Evolutionary conservation across 2,888 invertebrate genomes (phyloP), one percentile per base, ranked within the genome.

Genomic region (Chrysopilus asiliformis): DNA sequence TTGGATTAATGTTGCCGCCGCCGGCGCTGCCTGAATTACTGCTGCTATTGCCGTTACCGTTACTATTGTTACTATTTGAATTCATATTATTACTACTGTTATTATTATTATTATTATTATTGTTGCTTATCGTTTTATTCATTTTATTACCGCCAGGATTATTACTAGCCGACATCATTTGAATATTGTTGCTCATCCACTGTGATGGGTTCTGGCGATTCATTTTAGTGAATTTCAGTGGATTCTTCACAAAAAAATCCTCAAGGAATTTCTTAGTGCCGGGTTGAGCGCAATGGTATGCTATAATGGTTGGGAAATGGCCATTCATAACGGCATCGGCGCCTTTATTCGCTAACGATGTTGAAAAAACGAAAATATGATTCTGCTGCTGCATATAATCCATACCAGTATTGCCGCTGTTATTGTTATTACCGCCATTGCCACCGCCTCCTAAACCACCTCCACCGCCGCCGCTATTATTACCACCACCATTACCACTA

Each of bases 361-460:
- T 94, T 15, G 91, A 89, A 68, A 95, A 95, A 49, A 95, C 94
- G 73, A 93, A 95, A 60, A 95, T 90, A 65, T 94, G 93, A 66
- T 89, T 93, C 66, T 94, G 93, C 65, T 95, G 93, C 68, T 91
- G 89, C 83, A 83, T 81, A 53, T 82, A 83, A 38, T 61, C 60
- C 45, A 58, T 43, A n/a, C 45, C 43, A 7, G 42, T 41, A 7
- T 39, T 42, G 10, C 45, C 42, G 17, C 39, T 32, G 1, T 42
- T 40, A 2, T 26, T 12, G 13, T 30, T 30, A 12, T 40, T 29
- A 10, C 45, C 32, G 17, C 31, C 16, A 30, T 32, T 28, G 20
- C 17, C 18, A 20, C 19, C 24, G 16, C 32, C 31, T 2, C 30
- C 26, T 8, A 25, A 20, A 8, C 37, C 40, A 18, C 25, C 13